Base-by-base conservation (phyloP, 2,113 vertebrate species). In the Indicator maculatus region DNA sequence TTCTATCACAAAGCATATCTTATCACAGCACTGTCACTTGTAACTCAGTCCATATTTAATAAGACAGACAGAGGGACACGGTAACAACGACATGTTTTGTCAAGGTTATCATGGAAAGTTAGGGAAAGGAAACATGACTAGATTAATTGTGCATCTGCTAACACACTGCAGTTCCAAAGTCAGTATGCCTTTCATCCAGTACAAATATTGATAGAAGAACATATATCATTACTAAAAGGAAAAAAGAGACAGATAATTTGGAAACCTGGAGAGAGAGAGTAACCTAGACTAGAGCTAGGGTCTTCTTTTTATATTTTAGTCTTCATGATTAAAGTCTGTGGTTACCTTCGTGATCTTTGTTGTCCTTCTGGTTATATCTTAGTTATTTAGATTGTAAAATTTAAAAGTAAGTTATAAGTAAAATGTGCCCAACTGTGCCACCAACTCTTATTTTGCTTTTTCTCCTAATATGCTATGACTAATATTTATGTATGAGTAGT, bases 1-100 rank as follows among this genome's bases (percentile, higher is more conserved):
- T 93, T 95, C 85, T 88, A 86, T 73, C 27, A 77, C 70, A 94
- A 97, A 90, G 50, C 33, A 45, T 61, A 69, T 88, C 83, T 86
- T 86, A 82, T 69, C 93, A 76, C 55, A 50, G 11, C 71, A 67
- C 69, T 96, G 66, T 70, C 69, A 83, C 53, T 96, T 94, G 53
- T 69, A 66, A 79, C 84, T 92, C 73, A 80, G 64, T 75, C 67
- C 55, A 75, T 73, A 78, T 47, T 78, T 94, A 89, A 94, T 85
- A 83, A 92, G 83, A 93, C 39, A 90, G 74, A 64, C 66, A 93
- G 81, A 96, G 69, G 39, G 91, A 67, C 7, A 11, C 18, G 33
- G 13, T 53, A 73, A 24, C 36, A n/a, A 63, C 38, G 84, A 12
- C 24, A 18, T 33, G 39, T 47, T 95, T 65, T 9, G 4, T 89